Evolutionary conservation across 2,888 invertebrate species (phyloP).

Genomic region (Protophormia terraenovae): DNA sequence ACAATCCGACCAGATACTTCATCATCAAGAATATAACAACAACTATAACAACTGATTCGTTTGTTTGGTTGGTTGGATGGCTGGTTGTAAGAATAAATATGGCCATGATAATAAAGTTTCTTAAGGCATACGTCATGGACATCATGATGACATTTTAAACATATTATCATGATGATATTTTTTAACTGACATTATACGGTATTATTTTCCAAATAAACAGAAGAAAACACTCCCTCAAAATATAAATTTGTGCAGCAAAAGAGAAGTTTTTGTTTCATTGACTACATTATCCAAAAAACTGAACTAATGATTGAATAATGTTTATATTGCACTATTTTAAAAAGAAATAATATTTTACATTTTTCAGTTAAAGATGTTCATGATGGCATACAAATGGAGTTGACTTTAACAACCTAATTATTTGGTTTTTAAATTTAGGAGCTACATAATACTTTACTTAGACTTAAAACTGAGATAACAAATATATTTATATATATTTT

Average conservation of each 20-base stretch:
- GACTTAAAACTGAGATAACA: no score
- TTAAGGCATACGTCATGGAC: neutral
- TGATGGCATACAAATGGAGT: neutral
- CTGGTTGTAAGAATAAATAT: neutral
- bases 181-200: neutral
- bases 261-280: neutral
- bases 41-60: neutral
- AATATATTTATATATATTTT: no score
- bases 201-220: neutral
- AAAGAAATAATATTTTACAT: neutral
- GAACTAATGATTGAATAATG: neutral
- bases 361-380: neutral
- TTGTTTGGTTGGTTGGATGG: no score
- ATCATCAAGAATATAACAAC: neutral
- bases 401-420: no score
- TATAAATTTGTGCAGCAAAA: neutral
- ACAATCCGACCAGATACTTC: constrained; percentile 2
- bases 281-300: neutral
- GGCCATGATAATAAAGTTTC: neutral
- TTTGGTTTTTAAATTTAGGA: no score
- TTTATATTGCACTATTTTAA: neutral
- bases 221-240: neutral
- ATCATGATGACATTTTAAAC: constrained; percentile 12
- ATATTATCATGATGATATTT: constrained; percentile 1
- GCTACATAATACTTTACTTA: no score